Base-by-base conservation (phyloP, 2,113 vertebrate species). In the Aptenodytes forsteri region DNA sequence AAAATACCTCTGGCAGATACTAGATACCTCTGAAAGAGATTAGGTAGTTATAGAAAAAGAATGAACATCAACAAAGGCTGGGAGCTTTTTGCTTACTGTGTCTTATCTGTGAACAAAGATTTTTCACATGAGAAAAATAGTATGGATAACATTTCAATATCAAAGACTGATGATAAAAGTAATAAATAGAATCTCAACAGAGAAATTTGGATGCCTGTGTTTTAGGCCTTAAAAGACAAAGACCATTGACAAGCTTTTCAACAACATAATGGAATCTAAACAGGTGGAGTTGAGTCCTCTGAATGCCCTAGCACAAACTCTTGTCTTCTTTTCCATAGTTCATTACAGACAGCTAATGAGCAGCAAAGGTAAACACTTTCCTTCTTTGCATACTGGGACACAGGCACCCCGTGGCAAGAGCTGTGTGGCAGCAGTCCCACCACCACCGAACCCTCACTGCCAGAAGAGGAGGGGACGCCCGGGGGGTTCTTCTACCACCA, bases 371-470 rank as follows among this genome's bases (percentile, higher is more conserved):
- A 44, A 75, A 16, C 22, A 3, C 12, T 42, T 47, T 21, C 13
- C 14, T 75, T 49, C 26, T 71, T 34, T 46, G 80, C 14, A 4
- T 8, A 5, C 12, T 40, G 80, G 18, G 30, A 49, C 42, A 9
- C 19, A 27, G 36, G 20, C 42, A 76, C 8, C 7, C 56, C 40
- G 27, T 27, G n/a, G 23, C 12, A 40, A 34, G 54, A 77, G 58
- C 72, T 69, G n/a, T n/a, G 15, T 55, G 64, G 6, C 44, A 80
- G 54, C 42, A 59, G 9, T 44, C 16, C 38, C 44, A 42, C 25
- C n/a, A 22, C 26, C 29, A 58, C 6, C 2, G 0, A 54, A 12
- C 8, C 14, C 12, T 2, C 34, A 52, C 40, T 66, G 3, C n/a
- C 16, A 40, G 46, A 32, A 78, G 23, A 79, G 21, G 7, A 80